These are phyloP conservation scores for Gallinago stenura DNA, from an alignment of 2,797 vertebrate species.

Conservation along the genomic window DNA sequence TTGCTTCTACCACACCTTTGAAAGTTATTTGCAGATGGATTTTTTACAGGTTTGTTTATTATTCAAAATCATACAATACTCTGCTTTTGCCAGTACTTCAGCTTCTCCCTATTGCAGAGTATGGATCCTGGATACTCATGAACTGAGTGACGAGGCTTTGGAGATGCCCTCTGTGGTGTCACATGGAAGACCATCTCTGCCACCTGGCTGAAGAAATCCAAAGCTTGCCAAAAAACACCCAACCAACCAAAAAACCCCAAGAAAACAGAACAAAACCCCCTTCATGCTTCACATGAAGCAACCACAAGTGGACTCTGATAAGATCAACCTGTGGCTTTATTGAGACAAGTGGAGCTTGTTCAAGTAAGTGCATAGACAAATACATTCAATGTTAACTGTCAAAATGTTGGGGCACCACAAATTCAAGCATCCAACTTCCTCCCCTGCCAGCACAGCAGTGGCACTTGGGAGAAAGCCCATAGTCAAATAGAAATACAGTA, in stretches of 20 bases:
- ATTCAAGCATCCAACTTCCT: constrained; percentile 13
- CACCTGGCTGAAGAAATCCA: neutral
- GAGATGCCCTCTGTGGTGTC: neutral
- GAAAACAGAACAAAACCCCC: neutral
- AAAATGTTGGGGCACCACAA: neutral
- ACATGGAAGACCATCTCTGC: neutral
- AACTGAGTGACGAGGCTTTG: neutral
- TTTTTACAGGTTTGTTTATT: neutral
- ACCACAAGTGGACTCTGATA: neutral
- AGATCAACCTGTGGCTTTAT: neutral
- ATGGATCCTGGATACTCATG: neutral
- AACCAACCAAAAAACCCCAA: neutral
- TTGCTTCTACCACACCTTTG: neutral
- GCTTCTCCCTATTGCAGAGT: neutral
- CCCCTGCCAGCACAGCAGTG: constrained; percentile 27
- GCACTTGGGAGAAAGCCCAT: constrained; percentile 64
- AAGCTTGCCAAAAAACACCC: neutral
- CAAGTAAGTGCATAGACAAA: neutral
- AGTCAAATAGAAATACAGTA: constrained; percentile 73
- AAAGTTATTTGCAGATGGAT: neutral
- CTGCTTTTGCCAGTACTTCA: neutral
- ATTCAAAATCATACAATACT: neutral
- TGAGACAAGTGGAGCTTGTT: neutral
- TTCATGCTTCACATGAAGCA: neutral
- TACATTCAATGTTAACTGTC: neutral